Base-by-base conservation (phyloP, 2,797 vertebrate genomes). In the Heliangelus exortis region DNA sequence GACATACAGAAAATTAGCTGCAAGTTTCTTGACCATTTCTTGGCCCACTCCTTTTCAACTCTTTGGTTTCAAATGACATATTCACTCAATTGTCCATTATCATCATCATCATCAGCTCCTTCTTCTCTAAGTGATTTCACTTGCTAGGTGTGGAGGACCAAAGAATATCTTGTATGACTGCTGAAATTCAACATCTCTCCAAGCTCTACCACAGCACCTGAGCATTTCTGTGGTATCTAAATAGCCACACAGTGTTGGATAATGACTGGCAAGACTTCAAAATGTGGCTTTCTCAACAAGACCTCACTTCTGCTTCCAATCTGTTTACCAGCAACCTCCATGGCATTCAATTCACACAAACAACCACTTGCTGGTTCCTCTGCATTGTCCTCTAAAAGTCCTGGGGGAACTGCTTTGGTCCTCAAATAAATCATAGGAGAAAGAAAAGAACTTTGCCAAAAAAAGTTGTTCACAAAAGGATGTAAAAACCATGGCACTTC, bases 11-110 rank as follows among this genome's bases (percentile, higher is more conserved):
- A 92, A 92, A 80, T n/a, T 8, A 63, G 34, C 7, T 51, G 82
- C 43, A 73, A 43, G 9, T 21, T 19, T 67, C 17, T 34, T 28
- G 1, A 62, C 11, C 72, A 16, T 23, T 81, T 16, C 48, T 51
- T 58, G 39, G n/a, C 13, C 25, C 58, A 33, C 13, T 73, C 47
- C 73, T 83, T 26, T 25, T 9, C 7, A 61, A 12, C 17, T 43
- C 23, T 36, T 81, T 36, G 29, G 33, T 39, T 41, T 78, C 45
- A 79, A 5, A 18, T 23, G 34, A n/a, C 15, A 59, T 39, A 39
- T 28, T 47, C 34, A 51, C 12, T 59, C 12, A 13, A 59, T 58
- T 1, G 3, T 36, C 6, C 22, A 12, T 0, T 31, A n/a, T n/a
- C n/a, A n/a, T n/a, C n/a, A 18, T 25, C 2, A 3, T 33, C 43